Conservation (phyloP, 2,888 invertebrate genomes). For the Harpagoxenus sublaevis region DNA sequence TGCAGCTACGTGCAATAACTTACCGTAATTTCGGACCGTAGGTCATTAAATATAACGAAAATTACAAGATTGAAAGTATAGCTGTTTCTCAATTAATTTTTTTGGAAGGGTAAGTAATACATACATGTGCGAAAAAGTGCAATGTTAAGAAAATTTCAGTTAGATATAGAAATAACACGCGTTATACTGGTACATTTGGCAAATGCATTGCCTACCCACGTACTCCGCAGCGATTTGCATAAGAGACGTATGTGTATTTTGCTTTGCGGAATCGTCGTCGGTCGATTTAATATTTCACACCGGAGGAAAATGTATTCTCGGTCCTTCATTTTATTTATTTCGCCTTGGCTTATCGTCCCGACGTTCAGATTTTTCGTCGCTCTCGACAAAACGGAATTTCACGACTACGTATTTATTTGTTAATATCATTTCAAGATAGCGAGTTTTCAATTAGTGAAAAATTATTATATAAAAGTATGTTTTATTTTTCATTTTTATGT, state of each 20-base stretch:
- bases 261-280: conserved; percentile 34
- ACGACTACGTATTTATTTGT: conserved; percentile 22
- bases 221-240: conserved; percentile 45
- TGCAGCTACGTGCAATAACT: conserved; percentile 1
- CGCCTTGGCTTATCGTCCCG: conserved; percentile 14
- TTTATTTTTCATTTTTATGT: not conserved
- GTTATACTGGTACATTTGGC: not conserved
- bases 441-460: not conserved
- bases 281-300: conserved; percentile 60
- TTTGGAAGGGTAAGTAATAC: not conserved
- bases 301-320: not conserved
- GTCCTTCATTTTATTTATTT: conserved; percentile 37
- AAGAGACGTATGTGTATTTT: conserved; percentile 44
- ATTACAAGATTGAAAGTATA: not conserved
- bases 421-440: not conserved
- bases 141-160: not conserved
- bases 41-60: not conserved
- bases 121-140: not conserved
- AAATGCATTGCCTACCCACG: conserved; percentile 1
- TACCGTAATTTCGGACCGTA: not conserved
- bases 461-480: not conserved
- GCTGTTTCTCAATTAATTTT: not conserved
- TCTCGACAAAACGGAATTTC: conserved; percentile 12
- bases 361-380: conserved; percentile 21
- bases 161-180: not conserved